These are phyloP conservation scores for Drosophila putrida DNA, from an alignment of 2,888 invertebrate genomes.

Conservation along the genomic window DNA sequence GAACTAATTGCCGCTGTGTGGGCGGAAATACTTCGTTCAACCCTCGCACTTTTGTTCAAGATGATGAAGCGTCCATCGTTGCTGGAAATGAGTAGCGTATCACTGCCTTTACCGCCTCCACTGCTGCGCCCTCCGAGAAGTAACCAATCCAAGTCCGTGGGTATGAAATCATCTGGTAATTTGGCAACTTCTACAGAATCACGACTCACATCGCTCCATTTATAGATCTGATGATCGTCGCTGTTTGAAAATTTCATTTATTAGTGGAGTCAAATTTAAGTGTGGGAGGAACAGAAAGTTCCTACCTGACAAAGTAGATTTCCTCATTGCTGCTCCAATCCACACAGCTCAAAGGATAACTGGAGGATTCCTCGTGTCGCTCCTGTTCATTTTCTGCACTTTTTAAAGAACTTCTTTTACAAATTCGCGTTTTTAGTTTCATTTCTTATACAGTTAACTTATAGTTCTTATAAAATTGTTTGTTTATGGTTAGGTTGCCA, in stretches of 20 bases:
- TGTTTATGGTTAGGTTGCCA: not conserved
- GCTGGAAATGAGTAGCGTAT: conserved; percentile 93
- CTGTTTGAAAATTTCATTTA: conserved; percentile 85
- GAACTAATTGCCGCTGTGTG: conserved; percentile 96
- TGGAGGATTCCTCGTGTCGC: conserved; percentile 56
- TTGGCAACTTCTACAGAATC: conserved; percentile 92
- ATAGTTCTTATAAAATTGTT: not conserved
- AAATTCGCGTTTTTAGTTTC: conserved; percentile 93
- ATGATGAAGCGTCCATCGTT: conserved; percentile 96
- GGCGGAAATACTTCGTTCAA: conserved; percentile 96
- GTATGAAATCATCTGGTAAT: conserved; percentile 93
- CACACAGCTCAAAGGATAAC: conserved; percentile 94
- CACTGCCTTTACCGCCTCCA: conserved; percentile 86
- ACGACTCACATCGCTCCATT: conserved; percentile 94
- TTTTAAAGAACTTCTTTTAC: conserved; percentile 89
- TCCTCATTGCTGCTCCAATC: conserved; percentile 98
- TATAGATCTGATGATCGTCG: conserved; percentile 96
- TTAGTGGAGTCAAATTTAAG: not conserved
- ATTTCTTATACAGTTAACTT: conserved; percentile 85
- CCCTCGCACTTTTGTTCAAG: conserved; percentile 94
- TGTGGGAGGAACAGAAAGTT: no score
- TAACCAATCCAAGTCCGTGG: conserved; percentile 96
- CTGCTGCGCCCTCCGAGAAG: conserved; percentile 83
- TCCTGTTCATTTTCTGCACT: conserved; percentile 42
- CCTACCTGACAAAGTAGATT: conserved; percentile 94